phyloP scores from a whole-genome alignment of 2,113 vertebrate genomes.

The Vombatus ursinus region DNA sequence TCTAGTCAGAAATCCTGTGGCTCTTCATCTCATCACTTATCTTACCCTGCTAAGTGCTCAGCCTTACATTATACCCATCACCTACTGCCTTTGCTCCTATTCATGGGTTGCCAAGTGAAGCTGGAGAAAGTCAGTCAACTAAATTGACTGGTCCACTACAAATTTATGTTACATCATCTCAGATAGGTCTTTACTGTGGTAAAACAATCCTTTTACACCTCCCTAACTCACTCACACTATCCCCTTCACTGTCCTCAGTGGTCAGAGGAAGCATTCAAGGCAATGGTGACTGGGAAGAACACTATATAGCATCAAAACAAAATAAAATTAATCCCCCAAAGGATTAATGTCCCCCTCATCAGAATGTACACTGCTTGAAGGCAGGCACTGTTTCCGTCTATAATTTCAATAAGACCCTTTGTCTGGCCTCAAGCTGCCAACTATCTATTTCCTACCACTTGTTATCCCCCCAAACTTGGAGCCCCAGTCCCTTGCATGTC shows the following conservation, averaged over 20 bases:
- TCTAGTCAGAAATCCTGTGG: neutral
- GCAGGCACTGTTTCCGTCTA: fast-evolving
- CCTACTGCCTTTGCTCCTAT: neutral
- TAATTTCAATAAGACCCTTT: neutral
- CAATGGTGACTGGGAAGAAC: neutral
- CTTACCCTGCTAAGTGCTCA: neutral
- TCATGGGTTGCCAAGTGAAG: neutral
- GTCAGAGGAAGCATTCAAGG: neutral
- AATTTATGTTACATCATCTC: neutral
- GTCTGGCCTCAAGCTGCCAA: neutral
- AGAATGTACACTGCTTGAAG: neutral
- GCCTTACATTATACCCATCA: neutral
- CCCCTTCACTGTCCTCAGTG: neutral
- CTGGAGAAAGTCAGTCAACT: neutral
- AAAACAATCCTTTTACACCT: neutral
- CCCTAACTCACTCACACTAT: neutral
- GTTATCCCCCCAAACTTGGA: neutral
- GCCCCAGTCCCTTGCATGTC: neutral
- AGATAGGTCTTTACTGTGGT: neutral
- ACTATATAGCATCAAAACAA: neutral
- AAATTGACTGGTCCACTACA: neutral
- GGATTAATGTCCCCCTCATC: neutral
- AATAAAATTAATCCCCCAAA: neutral
- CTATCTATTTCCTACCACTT: neutral
- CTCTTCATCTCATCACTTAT: neutral